A percentile compares a stretch with the other conserved stretches of the same genome.
phyloP scores from a whole-genome alignment of 2,797 vertebrate genomes.

The Crocodylus rhombifer region DNA sequence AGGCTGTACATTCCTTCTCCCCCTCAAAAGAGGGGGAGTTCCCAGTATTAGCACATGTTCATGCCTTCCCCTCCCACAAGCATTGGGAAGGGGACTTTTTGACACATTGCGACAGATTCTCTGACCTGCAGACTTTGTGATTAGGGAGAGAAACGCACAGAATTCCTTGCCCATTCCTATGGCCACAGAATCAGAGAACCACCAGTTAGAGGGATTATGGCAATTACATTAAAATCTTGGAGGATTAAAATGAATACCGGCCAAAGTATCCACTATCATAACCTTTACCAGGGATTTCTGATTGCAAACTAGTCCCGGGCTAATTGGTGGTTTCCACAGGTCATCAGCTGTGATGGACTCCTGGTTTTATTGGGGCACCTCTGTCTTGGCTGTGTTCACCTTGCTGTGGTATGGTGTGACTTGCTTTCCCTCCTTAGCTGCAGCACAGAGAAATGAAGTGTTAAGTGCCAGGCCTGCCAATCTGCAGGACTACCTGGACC shows the following conservation, averaged over 20 bases:
- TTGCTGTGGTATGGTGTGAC: no score
- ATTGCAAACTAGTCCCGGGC: no score
- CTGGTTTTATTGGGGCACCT: no score
- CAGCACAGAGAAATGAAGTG: no score
- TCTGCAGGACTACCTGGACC: no score
- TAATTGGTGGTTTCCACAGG: no score
- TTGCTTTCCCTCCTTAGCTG: no score
- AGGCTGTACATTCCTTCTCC: neutral
- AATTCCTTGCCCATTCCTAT: neutral
- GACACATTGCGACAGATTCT: neutral
- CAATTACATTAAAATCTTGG: neutral
- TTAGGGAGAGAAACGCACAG: neutral
- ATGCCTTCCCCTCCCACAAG: neutral
- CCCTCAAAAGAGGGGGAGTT: neutral
- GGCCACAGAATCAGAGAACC: neutral
- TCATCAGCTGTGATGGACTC: no score
- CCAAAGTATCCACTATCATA: no score
- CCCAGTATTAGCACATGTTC: neutral
- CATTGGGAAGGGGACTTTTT: neutral
- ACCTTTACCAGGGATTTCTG: no score
- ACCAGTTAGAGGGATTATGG: neutral
- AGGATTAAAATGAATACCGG: neutral
- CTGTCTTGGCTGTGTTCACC: no score
- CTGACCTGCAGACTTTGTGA: neutral
- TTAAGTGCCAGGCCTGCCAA: no score